Base-by-base conservation (phyloP, 2,888 invertebrate species). In the Acanthosoma haemorrhoidale region DNA sequence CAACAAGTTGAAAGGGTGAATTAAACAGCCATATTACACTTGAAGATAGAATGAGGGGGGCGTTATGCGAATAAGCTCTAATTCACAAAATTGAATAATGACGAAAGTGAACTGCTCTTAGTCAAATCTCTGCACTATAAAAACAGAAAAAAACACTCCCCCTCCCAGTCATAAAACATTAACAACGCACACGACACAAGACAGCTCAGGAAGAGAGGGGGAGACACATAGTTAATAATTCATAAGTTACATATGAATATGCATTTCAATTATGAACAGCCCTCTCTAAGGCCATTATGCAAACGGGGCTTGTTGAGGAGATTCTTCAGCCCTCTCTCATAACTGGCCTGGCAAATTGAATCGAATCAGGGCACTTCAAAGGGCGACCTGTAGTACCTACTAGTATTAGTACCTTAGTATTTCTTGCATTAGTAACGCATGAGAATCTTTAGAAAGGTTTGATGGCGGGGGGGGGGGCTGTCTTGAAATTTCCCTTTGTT, bases 161-260 rank as follows among this genome's bases (percentile, higher is more conserved):
- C n/a, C n/a, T n/a, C n/a, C n/a, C n/a, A n/a, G n/a, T n/a, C n/a
- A n/a, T n/a, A n/a, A n/a, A n/a, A n/a, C n/a, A n/a, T n/a, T n/a
- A n/a, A n/a, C n/a, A n/a, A n/a, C n/a, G n/a, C n/a, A n/a, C n/a
- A n/a, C n/a, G n/a, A n/a, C n/a, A n/a, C n/a, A n/a, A n/a, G n/a
- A n/a, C n/a, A n/a, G n/a, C n/a, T n/a, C 2, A 3, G 43, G 43
- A 1, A 4, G 18, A 9, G 21, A 18, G 41, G 9, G 8, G 41
- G 18, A 21, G 25, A n/a, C 1, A 25, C 3, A 5, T 25, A 25
- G 38, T 64, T 43, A 64, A 64, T 39, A 39, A 38, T 64, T 64
- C 64, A 64, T 64, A 39, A 64, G 64, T 21, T 25, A 29, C 64
- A 32, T 64, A 64, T 64, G 64, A 64, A 64, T 64, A 64, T 64